phyloP scores from a whole-genome alignment of 2,113 vertebrate genomes.

The Pholis gunnellus region DNA sequence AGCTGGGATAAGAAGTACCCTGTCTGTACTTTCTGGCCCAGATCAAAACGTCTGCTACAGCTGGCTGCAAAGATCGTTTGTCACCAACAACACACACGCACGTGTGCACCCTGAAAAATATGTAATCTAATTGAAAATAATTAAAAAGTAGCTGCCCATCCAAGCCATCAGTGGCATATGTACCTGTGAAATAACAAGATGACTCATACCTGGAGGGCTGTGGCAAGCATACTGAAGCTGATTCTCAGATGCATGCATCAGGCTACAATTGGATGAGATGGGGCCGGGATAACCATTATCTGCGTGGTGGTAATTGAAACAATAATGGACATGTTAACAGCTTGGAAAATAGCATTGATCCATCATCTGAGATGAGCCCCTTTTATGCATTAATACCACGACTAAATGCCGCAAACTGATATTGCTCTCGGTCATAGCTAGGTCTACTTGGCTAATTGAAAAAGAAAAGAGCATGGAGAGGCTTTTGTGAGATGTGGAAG shows the following conservation, averaged over 20 bases:
- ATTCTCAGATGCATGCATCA: slow-evolving; percentile 52
- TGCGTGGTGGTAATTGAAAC: slow-evolving; percentile 76
- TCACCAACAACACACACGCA: background rate
- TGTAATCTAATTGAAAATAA: slow-evolving; percentile 43
- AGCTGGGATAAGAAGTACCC: slow-evolving; percentile 19
- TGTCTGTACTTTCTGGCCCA: slow-evolving; percentile 16
- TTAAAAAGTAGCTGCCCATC: slow-evolving; percentile 24
- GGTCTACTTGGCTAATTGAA: slow-evolving; percentile 67
- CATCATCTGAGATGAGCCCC: slow-evolving; percentile 72
- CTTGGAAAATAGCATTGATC: slow-evolving; percentile 78
- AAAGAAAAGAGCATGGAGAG: slow-evolving; percentile 63
- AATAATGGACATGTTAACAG: slow-evolving; percentile 75
- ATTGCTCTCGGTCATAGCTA: slow-evolving; percentile 68
- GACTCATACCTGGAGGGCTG: slow-evolving; percentile 25
- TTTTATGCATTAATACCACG: slow-evolving; percentile 69
- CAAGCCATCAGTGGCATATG: slow-evolving; percentile 11
- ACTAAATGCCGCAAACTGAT: slow-evolving; percentile 70
- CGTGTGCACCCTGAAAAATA: background rate
- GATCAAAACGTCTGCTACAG: slow-evolving; percentile 33
- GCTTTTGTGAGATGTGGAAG: slow-evolving; percentile 45
- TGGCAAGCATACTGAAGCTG: slow-evolving; percentile 33
- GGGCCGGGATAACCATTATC: slow-evolving; percentile 66
- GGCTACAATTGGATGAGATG: slow-evolving; percentile 44
- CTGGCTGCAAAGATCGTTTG: slow-evolving; percentile 19
- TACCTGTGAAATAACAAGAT: slow-evolving; percentile 35